Evolutionary conservation across 1,140 invertebrate genomes (phyloP).

Genomic region (Andrena cerasifolii): DNA sequence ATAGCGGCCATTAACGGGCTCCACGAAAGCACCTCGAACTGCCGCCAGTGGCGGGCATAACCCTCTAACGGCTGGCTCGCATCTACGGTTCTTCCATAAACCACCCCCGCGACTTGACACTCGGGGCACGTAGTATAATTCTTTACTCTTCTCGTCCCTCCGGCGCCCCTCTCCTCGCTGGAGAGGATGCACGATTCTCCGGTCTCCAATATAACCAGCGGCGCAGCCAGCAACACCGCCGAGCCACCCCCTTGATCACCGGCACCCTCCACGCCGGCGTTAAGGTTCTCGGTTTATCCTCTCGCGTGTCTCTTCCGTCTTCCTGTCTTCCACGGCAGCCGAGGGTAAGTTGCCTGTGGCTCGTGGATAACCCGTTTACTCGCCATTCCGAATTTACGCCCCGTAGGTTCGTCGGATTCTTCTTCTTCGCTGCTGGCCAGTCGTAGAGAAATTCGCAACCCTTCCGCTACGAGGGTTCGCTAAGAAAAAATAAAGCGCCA

Average conservation of each 20-base stretch:
- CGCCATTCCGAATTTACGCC: neutral
- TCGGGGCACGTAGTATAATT: slow-evolving; percentile 75
- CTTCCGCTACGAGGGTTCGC: no score
- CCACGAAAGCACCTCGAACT: slow-evolving; percentile 37
- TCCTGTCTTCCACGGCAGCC: neutral
- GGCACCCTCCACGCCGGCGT: neutral
- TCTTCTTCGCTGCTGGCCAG: no score
- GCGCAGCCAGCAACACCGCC: slow-evolving; percentile 19
- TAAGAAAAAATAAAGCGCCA: no score
- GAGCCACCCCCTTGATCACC: slow-evolving; percentile 22
- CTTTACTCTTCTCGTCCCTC: slow-evolving; percentile 67
- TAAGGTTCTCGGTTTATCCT: slow-evolving; percentile 40
- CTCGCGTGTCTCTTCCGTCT: slow-evolving; percentile 29
- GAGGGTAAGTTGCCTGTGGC: neutral
- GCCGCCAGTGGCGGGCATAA: neutral
- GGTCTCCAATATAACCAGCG: slow-evolving; percentile 40
- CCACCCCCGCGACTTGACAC: slow-evolving; percentile 72
- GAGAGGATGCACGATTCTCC: slow-evolving; percentile 47
- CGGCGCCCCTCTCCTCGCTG: neutral
- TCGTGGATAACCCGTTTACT: neutral
- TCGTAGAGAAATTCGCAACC: no score
- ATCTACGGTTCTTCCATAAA: slow-evolving; percentile 70
- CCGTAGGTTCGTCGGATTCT: no score
- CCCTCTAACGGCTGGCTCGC: slow-evolving; percentile 51
- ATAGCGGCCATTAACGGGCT: slow-evolving; percentile 54